Evolutionary conservation across 2,888 invertebrate genomes (phyloP).

Genomic region (Nomada ferruginata): DNA sequence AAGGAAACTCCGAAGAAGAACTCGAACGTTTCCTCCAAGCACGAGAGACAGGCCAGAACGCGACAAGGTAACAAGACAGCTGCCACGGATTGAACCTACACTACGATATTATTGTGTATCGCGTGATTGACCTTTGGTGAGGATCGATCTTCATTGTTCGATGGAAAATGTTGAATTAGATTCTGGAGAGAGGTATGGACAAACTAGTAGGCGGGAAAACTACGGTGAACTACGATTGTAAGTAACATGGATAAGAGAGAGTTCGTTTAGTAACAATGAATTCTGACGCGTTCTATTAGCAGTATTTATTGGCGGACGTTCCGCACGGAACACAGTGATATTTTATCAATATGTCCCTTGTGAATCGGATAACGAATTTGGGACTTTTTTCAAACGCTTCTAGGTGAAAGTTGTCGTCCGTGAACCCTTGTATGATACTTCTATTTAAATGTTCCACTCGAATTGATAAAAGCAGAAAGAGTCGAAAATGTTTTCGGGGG

Average conservation of each 20-base stretch:
- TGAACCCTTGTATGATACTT: constrained; percentile 29
- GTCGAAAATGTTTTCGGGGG: neutral
- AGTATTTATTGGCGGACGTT: constrained; percentile 79
- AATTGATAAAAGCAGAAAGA: neutral
- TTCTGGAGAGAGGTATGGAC: neutral
- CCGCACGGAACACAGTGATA: constrained; percentile 73
- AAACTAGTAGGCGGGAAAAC: neutral
- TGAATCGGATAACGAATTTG: constrained; percentile 62
- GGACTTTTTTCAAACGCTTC: constrained; percentile 73
- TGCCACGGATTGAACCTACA: constrained; percentile 41
- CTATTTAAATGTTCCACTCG: constrained; percentile 38
- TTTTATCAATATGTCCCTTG: constrained; percentile 74
- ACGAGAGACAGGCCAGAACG: constrained; percentile 64
- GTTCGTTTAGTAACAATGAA: constrained; percentile 71
- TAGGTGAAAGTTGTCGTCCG: constrained; percentile 49
- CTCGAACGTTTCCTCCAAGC: constrained; percentile 59
- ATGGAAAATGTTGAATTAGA: neutral
- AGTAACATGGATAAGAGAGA: neutral
- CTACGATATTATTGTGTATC: neutral
- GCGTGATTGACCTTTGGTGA: too few species aligned
- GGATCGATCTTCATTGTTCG: too few species aligned
- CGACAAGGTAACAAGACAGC: constrained; percentile 60
- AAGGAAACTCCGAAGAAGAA: constrained; percentile 65
- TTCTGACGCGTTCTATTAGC: constrained; percentile 81
- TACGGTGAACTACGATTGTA: constrained; percentile 3